Conservation (phyloP, 2,797 vertebrate species). For the Halcyon smyrnensis region DNA sequence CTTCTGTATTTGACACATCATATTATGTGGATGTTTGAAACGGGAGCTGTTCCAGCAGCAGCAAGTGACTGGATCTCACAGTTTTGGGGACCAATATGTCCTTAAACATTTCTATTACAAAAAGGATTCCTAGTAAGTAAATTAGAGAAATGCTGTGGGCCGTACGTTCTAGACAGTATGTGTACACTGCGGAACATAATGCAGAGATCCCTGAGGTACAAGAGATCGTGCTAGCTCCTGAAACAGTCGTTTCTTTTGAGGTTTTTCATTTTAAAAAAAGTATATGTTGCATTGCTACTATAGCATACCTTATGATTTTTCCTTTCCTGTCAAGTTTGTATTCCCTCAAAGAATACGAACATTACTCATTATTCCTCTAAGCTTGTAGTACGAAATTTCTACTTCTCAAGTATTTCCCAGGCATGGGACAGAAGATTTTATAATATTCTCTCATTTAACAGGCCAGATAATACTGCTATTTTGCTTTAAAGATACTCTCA, state of each 20-base stretch:
- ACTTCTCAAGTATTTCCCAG: neutral
- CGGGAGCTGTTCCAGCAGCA: neutral
- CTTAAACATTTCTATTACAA: neutral
- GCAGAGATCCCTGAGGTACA: neutral
- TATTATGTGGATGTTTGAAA: neutral
- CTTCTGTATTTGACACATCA: neutral
- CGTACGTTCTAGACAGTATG: fast-evolving
- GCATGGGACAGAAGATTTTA: neutral
- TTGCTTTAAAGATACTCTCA: neutral
- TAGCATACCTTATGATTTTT: neutral
- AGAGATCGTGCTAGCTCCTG: neutral
- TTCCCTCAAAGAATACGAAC: neutral
- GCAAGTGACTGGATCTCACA: neutral
- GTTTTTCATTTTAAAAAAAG: neutral
- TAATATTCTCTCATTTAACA: neutral
- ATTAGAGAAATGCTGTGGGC: neutral
- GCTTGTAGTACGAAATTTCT: neutral
- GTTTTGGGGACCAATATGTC: neutral
- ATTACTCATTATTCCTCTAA: neutral
- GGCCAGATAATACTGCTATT: neutral
- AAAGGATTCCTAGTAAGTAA: neutral
- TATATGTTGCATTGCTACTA: neutral
- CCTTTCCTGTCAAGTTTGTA: neutral
- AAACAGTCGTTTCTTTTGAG: neutral
- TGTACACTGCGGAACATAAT: neutral